Base-by-base conservation (phyloP, 2,888 invertebrate species). In the Coelogynopora nodosa region DNA sequence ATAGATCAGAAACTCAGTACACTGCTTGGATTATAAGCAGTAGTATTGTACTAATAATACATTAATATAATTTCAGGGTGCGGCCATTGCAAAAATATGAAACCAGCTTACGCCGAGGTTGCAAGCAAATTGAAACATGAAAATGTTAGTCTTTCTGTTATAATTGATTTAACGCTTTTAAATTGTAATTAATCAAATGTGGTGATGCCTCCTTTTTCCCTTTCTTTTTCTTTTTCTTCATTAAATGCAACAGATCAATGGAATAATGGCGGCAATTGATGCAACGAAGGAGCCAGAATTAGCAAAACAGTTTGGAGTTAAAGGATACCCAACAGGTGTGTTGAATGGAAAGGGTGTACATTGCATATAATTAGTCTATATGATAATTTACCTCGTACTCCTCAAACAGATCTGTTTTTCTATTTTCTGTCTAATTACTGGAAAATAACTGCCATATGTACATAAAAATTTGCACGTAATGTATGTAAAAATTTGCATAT, bases 81-180 rank as follows among this genome's bases (percentile, higher is more conserved):
- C 91, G 96, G 96, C 0, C 96, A 96, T 91, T 96, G 96, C 89
- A 92, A 92, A 89, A 91, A 90, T 86, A 95, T 96, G 93, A 96
- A 96, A 90, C 96, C 96, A 0, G 95, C 96, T 89, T 96, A 95
- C 90, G 95, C 95, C 89, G 94, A 94, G 88, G 96, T 96, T 0
- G 96, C 96, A 0, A 91, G 94, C 5, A 92, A 92, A 88, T 93
- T 96, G 90, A 95, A 95, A 91, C 92, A 93, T 31, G 93, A 94
- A 88, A 94, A 94, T 91, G 95, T 49, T 10, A 49, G 49, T 49
- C 18, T 49, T 49, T 49, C 5, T 49, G 18, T 18, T 49, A 10
- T 49, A 49, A 49, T 49, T 49, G 49, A 49, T 49, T 49, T 49
- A 49, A 49, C n/a, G 18, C 49, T 49, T 49, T 49, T 49, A 49